Evolutionary conservation across 2,888 invertebrate species (phyloP).

Genomic region (Pachliopta kotzebuea): DNA sequence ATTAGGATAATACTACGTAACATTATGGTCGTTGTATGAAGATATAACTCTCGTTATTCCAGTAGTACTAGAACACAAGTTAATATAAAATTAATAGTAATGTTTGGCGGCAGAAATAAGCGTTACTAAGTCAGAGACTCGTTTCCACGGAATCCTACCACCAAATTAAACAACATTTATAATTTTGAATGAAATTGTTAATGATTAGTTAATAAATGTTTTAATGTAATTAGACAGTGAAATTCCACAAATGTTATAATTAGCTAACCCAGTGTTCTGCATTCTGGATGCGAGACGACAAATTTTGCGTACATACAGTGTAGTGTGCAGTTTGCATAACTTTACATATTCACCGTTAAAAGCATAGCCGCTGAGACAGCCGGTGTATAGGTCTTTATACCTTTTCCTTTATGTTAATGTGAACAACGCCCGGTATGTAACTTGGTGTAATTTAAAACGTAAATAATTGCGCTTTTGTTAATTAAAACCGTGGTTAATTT

Average conservation of each 20-base stretch:
- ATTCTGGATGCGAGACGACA: slow-evolving; percentile 50
- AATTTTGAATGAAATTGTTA: not conserved
- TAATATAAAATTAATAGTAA: no score
- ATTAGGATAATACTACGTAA: no score
- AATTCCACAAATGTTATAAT: slow-evolving; percentile 37
- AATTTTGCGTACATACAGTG: slow-evolving; percentile 53
- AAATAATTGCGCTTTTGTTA: slow-evolving; percentile 5
- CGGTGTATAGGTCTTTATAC: slow-evolving; percentile 29
- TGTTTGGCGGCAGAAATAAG: no score
- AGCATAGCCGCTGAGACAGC: slow-evolving; percentile 39
- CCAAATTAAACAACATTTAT: no score
- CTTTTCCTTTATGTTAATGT: not conserved
- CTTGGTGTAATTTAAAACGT: slow-evolving; percentile 5
- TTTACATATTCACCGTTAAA: slow-evolving; percentile 65
- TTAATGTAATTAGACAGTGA: slow-evolving; percentile 29
- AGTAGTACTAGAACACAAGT: no score
- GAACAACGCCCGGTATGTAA: slow-evolving; percentile 8
- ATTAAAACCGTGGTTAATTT: slow-evolving; percentile 4
- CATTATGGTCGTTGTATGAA: no score
- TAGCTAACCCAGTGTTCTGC: slow-evolving; percentile 58
- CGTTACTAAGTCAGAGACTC: no score
- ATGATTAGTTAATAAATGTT: slow-evolving; percentile 9
- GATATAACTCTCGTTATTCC: no score
- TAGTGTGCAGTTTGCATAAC: slow-evolving; percentile 63
- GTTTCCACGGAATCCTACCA: no score